A percentile compares a stretch with the other conserved stretches of the same genome.
These are phyloP conservation scores for Hippocampus mohnikei DNA, from an alignment of 2,113 vertebrate species.

Conservation along the genomic window DNA sequence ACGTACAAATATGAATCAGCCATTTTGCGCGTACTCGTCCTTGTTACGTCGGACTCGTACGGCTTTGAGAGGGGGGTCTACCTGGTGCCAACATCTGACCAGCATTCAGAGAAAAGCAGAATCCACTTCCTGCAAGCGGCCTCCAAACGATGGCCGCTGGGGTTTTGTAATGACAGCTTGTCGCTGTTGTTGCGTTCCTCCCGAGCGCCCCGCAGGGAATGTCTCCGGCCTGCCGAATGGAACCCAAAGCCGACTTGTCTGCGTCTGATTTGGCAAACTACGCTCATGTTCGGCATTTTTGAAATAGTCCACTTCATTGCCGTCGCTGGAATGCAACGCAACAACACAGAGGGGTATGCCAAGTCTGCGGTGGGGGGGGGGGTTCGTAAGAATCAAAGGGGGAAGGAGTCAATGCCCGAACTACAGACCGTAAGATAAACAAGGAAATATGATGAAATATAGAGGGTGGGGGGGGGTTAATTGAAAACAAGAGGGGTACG, in stretches of 20 bases:
- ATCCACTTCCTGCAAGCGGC: background rate
- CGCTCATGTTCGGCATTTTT: background rate
- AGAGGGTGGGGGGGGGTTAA: no score
- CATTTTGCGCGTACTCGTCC: constrained; percentile 20
- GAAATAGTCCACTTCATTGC: background rate
- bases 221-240: constrained; percentile 8
- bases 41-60: constrained; percentile 7
- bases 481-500: no score
- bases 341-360: background rate
- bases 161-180: constrained; percentile 47
- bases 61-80: constrained; percentile 7
- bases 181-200: constrained; percentile 14
- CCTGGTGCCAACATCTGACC: background rate
- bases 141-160: constrained; percentile 10
- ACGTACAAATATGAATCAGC: constrained; percentile 15
- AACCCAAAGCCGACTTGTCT: background rate
- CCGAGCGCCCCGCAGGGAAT: background rate
- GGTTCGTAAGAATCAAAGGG: no score
- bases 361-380: background rate
- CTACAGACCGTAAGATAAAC: no score
- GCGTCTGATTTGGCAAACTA: background rate
- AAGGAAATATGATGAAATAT: no score
- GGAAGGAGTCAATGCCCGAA: no score
- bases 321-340: background rate
- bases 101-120: background rate